Evolutionary conservation across 2,797 vertebrate species (phyloP).

Genomic region (Anguilla anguilla): DNA sequence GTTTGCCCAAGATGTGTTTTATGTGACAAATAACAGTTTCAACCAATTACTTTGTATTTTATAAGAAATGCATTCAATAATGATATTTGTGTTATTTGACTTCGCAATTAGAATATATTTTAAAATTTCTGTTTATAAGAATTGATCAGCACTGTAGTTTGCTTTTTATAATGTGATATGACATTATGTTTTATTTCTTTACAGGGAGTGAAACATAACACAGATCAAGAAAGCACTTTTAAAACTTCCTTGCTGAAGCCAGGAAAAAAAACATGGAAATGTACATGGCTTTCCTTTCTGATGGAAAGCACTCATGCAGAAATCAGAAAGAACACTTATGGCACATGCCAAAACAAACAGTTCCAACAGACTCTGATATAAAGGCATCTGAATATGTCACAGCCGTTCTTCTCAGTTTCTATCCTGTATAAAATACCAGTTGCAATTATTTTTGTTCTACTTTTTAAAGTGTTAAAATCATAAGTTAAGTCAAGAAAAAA

Average conservation of each 20-base stretch:
- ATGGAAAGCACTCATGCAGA: slow-evolving; percentile 7
- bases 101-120: not conserved
- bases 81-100: too few species aligned
- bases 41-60: not conserved
- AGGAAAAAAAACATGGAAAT: slow-evolving; percentile 6
- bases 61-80: too few species aligned
- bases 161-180: slow-evolving; percentile 2
- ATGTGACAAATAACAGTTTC: not conserved
- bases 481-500: too few species aligned
- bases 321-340: not conserved
- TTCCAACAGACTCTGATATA: not conserved
- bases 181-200: slow-evolving; percentile 13
- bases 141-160: not conserved
- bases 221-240: slow-evolving; percentile 19
- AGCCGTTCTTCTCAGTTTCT: not conserved
- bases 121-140: not conserved
- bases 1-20: not conserved
- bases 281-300: slow-evolving; percentile 15
- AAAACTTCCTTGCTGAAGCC: slow-evolving; percentile 15
- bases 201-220: slow-evolving; percentile 15
- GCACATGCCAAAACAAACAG: not conserved
- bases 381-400: too few species aligned
- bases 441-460: too few species aligned
- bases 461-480: too few species aligned
- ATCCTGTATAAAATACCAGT: not conserved